These are phyloP conservation scores for Dryocosmus kuriphilus DNA, from an alignment of 2,888 invertebrate genomes.

Conservation along the genomic window DNA sequence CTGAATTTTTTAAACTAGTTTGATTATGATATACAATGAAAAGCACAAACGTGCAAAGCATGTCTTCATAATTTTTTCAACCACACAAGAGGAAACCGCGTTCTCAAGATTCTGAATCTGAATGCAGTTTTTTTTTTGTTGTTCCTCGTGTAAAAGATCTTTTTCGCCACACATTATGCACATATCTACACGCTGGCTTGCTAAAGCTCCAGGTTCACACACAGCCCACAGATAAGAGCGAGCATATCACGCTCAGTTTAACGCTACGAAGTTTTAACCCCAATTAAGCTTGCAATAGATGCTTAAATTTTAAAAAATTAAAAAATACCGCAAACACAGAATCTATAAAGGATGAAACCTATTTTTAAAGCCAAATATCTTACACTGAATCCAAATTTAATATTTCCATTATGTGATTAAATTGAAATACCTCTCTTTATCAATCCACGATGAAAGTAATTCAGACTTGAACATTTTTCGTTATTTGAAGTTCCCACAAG, in stretches of 20 bases:
- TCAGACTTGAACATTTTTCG: not conserved
- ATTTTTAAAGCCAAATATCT: not conserved
- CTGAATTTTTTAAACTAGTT: not conserved
- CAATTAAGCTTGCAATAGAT: slow-evolving; percentile 22
- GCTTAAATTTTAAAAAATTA: slow-evolving; percentile 19
- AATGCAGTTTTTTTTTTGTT: slow-evolving; percentile 21
- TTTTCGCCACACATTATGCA: slow-evolving; percentile 26
- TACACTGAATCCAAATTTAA: slow-evolving; percentile 4
- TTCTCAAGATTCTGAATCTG: slow-evolving; percentile 13
- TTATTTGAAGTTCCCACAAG: not conserved
- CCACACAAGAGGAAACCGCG: not conserved
- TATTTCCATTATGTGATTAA: too few relatives aligned
- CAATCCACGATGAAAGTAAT: too few relatives aligned
- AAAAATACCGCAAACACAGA: not conserved
- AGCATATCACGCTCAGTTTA: slow-evolving; percentile 36
- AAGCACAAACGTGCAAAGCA: not conserved
- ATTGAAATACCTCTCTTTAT: not conserved
- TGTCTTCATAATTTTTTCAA: slow-evolving; percentile 28
- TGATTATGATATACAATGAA: not conserved
- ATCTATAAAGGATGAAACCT: slow-evolving; percentile 5
- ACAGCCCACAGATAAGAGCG: slow-evolving; percentile 19
- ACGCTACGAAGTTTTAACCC: slow-evolving; percentile 28
- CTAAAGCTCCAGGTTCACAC: slow-evolving; percentile 23
- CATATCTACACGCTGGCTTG: slow-evolving; percentile 30
- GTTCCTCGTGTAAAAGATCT: slow-evolving; percentile 9